A percentile compares a stretch with the other conserved stretches of the same genome.
phyloP scores from a whole-genome alignment of 2,113 vertebrate species.

The Micronisus gabar region DNA sequence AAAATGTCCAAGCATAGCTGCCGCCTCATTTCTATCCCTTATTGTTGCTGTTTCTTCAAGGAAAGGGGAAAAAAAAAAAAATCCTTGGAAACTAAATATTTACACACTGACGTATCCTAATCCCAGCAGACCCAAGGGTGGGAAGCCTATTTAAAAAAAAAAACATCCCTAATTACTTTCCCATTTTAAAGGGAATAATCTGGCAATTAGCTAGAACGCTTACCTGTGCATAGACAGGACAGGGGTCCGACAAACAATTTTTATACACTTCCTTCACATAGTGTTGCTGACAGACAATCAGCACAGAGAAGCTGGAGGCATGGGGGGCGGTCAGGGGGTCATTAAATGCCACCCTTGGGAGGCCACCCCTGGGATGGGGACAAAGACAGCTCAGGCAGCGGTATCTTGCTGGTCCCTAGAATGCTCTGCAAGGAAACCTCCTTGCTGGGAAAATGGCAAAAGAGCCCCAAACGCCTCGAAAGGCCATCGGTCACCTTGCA shows the following conservation, averaged over 20 bases:
- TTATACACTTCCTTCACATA: rapidly evolving
- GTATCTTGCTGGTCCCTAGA: rapidly evolving
- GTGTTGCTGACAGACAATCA: not conserved
- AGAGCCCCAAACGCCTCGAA: not conserved
- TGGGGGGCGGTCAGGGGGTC: rapidly evolving
- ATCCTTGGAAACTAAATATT: slow-evolving; percentile 59
- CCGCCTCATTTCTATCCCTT: not conserved
- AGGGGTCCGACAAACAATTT: not conserved
- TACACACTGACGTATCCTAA: slow-evolving; percentile 14
- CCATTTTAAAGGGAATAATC: slow-evolving; percentile 40
- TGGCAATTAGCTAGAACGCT: not conserved
- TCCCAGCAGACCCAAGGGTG: slow-evolving; percentile 20
- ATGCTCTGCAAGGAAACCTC: not conserved
- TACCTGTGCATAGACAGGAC: not conserved
- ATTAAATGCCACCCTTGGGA: not conserved
- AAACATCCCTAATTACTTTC: slow-evolving; percentile 24
- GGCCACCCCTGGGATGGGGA: not conserved
- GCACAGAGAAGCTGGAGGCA: rapidly evolving
- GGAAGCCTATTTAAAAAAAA: slow-evolving; percentile 7
- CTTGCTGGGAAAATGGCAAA: not conserved
- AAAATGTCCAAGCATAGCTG: not conserved
- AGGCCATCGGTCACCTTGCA: rapidly evolving
- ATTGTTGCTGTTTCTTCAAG: not conserved
- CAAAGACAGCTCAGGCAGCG: not conserved
- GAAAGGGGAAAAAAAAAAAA: not conserved